phyloP scores from a whole-genome alignment of 2,113 vertebrate species.

The Rhea americana region DNA sequence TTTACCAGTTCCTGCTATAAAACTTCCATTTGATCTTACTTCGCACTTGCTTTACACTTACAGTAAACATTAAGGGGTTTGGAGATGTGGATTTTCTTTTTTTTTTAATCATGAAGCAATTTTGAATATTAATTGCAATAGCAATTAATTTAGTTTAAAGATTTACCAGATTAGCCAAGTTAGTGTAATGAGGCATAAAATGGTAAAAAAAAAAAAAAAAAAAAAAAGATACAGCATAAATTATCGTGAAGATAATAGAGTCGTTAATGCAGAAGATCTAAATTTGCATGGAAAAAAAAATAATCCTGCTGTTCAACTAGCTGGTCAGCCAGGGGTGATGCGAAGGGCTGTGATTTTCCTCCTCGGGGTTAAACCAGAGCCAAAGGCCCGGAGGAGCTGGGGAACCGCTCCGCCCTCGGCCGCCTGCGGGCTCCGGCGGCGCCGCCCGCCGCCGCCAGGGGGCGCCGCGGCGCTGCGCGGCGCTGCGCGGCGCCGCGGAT shows the following conservation, averaged over 20 bases:
- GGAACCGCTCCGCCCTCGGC: too few relatives aligned
- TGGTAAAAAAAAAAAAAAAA: too few relatives aligned
- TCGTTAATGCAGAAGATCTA: not conserved
- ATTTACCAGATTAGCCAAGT: accelerated
- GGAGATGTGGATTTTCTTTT: accelerated
- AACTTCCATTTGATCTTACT: not conserved
- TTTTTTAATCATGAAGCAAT: not conserved
- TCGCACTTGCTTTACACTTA: not conserved
- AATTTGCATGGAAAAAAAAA: not conserved
- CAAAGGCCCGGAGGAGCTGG: too few relatives aligned
- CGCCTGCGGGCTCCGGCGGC: not conserved
- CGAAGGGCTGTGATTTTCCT: too few relatives aligned
- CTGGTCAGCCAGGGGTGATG: too few relatives aligned
- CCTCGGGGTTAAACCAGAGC: too few relatives aligned
- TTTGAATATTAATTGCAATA: not conserved
- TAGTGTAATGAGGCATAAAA: not conserved
- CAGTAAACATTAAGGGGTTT: not conserved
- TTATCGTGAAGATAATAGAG: not conserved
- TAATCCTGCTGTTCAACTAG: not conserved
- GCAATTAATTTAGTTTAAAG: not conserved
- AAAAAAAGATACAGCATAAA: not conserved
- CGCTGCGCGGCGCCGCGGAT: not conserved
- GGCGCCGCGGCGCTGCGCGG: not conserved
- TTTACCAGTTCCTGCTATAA: not conserved
- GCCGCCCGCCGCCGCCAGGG: not conserved